Percentiles rank a stretch among this genome's conserved stretches.
phyloP scores from a whole-genome alignment of 2,888 invertebrate species.

The Temnothorax ravouxi region DNA sequence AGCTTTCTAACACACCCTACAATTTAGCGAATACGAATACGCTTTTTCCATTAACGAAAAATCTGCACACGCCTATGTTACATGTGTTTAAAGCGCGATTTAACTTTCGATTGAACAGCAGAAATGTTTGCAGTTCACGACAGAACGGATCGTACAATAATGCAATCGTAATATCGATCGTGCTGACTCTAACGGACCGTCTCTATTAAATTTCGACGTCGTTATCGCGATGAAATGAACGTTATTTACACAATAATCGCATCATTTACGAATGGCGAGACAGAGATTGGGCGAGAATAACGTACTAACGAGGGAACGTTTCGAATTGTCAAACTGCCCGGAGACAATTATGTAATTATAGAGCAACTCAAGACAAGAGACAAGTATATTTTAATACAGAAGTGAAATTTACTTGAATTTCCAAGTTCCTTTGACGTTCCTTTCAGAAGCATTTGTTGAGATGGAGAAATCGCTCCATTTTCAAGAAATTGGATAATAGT shows the following conservation, averaged over 20 bases:
- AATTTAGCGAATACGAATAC: background rate
- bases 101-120: conserved; percentile 1
- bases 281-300: conserved; percentile 46
- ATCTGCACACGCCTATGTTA: background rate
- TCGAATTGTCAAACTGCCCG: conserved; percentile 47
- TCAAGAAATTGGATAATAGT: background rate
- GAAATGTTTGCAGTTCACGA: conserved; percentile 30
- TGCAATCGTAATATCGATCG: conserved; percentile 48
- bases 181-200: conserved; percentile 37
- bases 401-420: background rate
- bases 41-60: conserved; percentile 9
- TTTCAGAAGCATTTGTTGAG: background rate
- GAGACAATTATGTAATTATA: conserved; percentile 33
- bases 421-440: background rate
- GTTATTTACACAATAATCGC: conserved; percentile 57
- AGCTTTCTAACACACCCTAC: background rate
- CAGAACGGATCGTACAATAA: conserved; percentile 28
- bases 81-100: conserved; percentile 29
- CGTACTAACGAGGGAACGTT: conserved; percentile 39
- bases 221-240: conserved; percentile 51
- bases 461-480: background rate
- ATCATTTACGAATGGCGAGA: conserved; percentile 50
- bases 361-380: conserved; percentile 5
- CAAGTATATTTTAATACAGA: conserved; percentile 17
- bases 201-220: conserved; percentile 54